A percentile compares a stretch with the other conserved stretches of the same genome.
These are phyloP conservation scores for Naso thynnoides DNA, from an alignment of 2,797 vertebrate genomes.

Conservation along the genomic window DNA sequence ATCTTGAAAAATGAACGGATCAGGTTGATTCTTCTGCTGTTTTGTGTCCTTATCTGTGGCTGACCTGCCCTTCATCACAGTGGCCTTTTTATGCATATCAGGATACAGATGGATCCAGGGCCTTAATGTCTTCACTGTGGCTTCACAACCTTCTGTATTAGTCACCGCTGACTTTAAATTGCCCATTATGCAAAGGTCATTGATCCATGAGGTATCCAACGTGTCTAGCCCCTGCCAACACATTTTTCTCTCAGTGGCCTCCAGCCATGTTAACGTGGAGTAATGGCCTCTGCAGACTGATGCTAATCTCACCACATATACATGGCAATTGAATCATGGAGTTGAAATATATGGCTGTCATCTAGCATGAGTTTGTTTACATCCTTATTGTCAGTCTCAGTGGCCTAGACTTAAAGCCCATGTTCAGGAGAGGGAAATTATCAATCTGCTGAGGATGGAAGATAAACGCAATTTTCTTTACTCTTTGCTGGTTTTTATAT, in stretches of 20 bases:
- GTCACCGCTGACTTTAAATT: conserved; percentile 61
- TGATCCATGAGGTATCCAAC: conserved; percentile 65
- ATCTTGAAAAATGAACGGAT: neutral
- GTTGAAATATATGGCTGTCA: conserved; percentile 48
- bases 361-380: conserved; percentile 19
- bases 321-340: conserved; percentile 53
- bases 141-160: conserved; percentile 20
- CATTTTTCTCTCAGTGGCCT: conserved; percentile 53
- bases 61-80: conserved; percentile 49
- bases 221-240: conserved; percentile 54
- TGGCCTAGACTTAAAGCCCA: neutral
- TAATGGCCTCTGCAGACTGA: conserved; percentile 62
- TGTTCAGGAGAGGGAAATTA: conserved; percentile 12
- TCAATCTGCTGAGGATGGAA: neutral
- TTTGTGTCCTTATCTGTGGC: conserved; percentile 9
- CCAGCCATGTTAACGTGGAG: conserved; percentile 59
- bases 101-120: conserved; percentile 44
- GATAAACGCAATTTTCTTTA: neutral
- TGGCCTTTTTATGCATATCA: conserved; percentile 40
- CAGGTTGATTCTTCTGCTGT: neutral
- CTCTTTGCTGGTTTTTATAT: neutral
- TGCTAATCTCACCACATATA: conserved; percentile 64
- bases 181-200: conserved; percentile 73
- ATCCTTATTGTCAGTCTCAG: conserved; percentile 14
- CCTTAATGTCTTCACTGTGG: conserved; percentile 39